These are phyloP conservation scores for Argyresthia albistria DNA, from an alignment of 2,888 invertebrate species.

Conservation along the genomic window DNA sequence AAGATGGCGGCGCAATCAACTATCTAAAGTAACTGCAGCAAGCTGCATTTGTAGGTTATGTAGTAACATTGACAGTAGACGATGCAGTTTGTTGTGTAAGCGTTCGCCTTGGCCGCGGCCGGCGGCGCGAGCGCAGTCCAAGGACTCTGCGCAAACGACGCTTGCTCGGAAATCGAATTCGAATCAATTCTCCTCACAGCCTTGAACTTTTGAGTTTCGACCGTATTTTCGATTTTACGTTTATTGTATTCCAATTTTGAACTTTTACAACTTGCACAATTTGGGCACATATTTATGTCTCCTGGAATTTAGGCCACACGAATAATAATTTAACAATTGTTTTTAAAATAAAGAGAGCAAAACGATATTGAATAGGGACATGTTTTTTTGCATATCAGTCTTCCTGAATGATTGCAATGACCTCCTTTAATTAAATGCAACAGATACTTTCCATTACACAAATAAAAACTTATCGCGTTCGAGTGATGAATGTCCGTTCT, in stretches of 20 bases:
- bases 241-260: constrained; percentile 3
- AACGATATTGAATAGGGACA: not conserved
- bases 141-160: constrained; percentile 31
- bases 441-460: not conserved
- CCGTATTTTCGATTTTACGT: not conserved
- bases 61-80: constrained; percentile 61
- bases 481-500: no score
- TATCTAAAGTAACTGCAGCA: constrained; percentile 6
- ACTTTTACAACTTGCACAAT: not conserved
- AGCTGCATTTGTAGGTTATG: constrained; percentile 37
- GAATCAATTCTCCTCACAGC: not conserved
- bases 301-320: not conserved
- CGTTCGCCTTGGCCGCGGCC: constrained; percentile 49
- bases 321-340: not conserved
- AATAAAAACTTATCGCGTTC: no score
- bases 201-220: not conserved
- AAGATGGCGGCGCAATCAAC: constrained; percentile 16
- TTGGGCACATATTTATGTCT: not conserved
- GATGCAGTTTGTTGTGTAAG: constrained; percentile 27
- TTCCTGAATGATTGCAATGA: constrained; percentile 28
- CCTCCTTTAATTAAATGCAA: constrained; percentile 22
- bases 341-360: no score
- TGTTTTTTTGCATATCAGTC: constrained; percentile 16
- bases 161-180: not conserved
- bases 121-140: constrained; percentile 18